phyloP scores from a whole-genome alignment of 1,140 invertebrate genomes.

The Brachystomella parvula region DNA sequence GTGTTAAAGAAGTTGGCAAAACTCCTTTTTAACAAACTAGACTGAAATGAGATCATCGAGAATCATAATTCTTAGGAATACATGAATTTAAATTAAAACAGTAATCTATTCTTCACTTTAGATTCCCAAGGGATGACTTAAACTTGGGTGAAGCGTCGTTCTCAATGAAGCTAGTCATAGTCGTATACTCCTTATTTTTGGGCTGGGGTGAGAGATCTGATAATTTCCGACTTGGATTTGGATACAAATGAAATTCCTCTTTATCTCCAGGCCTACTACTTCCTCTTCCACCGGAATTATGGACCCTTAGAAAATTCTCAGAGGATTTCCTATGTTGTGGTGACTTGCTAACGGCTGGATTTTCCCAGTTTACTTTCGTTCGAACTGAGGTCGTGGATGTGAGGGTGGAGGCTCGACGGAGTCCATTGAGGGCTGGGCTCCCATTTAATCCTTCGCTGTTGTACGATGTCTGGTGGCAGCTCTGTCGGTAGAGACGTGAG shows the following conservation, averaged over 20 bases:
- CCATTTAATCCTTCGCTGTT: neutral
- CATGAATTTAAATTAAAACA: too few species aligned
- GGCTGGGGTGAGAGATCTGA: neutral
- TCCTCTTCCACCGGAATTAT: too few species aligned
- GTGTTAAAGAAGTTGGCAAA: neutral
- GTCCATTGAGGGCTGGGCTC: neutral
- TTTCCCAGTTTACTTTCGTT: neutral
- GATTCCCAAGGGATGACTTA: neutral
- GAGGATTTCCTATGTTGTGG: neutral
- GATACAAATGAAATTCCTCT: neutral
- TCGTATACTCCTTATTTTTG: neutral
- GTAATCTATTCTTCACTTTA: neutral
- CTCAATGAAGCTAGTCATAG: constrained; percentile 5
- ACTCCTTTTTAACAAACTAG: too few species aligned
- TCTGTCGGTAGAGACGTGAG: neutral
- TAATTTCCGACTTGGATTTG: neutral
- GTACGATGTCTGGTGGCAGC: neutral
- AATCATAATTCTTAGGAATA: too few species aligned
- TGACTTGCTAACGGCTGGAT: neutral
- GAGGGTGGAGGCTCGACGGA: neutral
- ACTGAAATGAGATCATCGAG: too few species aligned
- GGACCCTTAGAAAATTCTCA: too few species aligned
- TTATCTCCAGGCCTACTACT: neutral
- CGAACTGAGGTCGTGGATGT: neutral
- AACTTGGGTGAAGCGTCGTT: neutral